A percentile compares a stretch with the other conserved stretches of the same genome.
Evolutionary conservation across 1,140 invertebrate species (phyloP).

Genomic region (Drosophila lowei): DNA sequence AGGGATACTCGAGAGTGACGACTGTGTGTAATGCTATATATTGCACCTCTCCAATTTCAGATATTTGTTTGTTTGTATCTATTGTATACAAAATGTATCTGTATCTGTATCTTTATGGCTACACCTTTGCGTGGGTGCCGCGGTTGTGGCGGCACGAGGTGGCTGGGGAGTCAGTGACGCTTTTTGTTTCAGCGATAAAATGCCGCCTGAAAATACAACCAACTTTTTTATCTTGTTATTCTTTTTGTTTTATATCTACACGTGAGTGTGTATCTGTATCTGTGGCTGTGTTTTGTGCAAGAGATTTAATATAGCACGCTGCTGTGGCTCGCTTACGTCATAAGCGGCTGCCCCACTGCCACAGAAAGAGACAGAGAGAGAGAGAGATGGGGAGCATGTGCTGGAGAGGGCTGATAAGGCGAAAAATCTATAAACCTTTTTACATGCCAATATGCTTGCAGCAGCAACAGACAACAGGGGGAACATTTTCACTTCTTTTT

Average conservation of each 20-base stretch:
- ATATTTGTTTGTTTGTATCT: constrained; percentile 38
- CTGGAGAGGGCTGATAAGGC: constrained; percentile 48
- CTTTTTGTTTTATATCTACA: constrained; percentile 28
- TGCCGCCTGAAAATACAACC: constrained; percentile 43
- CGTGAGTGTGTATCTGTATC: constrained; percentile 7
- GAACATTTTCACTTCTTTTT: no score
- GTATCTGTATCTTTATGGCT: background rate
- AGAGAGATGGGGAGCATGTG: constrained; percentile 31
- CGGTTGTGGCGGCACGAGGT: background rate
- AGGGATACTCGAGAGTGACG: constrained; percentile 23
- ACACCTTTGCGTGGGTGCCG: constrained; percentile 61
- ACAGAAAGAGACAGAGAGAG: constrained; percentile 10
- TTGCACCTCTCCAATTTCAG: constrained; percentile 44
- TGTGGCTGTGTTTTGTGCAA: constrained; percentile 28
- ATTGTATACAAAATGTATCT: constrained; percentile 1
- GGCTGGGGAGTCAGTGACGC: constrained; percentile 24
- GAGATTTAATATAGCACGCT: constrained; percentile 65
- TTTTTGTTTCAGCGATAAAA: constrained; percentile 67
- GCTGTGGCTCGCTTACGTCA: constrained; percentile 63
- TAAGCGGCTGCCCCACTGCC: constrained; percentile 28
- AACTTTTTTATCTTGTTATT: constrained; percentile 48
- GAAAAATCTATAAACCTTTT: constrained; percentile 56
- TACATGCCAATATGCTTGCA: constrained; percentile 37
- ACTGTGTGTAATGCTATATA: constrained; percentile 19
- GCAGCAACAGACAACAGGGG: constrained; percentile 1